A percentile compares a stretch with the other conserved stretches of the same genome.
Evolutionary conservation across 2,888 invertebrate species (phyloP).

Genomic region (Aleiodes alternator): DNA sequence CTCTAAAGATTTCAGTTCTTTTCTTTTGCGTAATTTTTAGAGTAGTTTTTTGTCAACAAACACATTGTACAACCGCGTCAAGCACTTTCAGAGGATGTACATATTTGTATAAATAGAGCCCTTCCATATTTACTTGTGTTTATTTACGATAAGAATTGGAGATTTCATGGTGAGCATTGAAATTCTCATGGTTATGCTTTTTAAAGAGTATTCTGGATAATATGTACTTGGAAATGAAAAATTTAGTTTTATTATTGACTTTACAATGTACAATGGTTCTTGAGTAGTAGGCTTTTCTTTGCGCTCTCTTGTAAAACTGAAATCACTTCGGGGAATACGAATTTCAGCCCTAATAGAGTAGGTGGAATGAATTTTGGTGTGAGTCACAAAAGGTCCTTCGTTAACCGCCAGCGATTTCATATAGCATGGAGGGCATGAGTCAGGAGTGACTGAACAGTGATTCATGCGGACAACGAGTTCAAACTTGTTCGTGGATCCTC

Average conservation of each 20-base stretch:
- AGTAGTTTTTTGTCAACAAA: background rate
- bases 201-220: background rate
- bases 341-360: slow-evolving; percentile 49
- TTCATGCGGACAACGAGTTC: slow-evolving; percentile 58
- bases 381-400: slow-evolving; percentile 61
- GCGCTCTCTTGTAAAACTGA: background rate
- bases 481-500: slow-evolving; percentile 42
- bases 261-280: background rate
- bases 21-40: slow-evolving; percentile 3
- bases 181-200: slow-evolving; percentile 30
- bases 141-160: slow-evolving; percentile 44
- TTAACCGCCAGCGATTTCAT: slow-evolving; percentile 53
- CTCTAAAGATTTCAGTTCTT: background rate
- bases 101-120: slow-evolving; percentile 31
- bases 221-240: too few species aligned
- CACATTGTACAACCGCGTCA: slow-evolving; percentile 15
- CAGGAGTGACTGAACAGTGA: slow-evolving; percentile 55
- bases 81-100: background rate
- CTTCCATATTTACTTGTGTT: slow-evolving; percentile 38
- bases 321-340: background rate
- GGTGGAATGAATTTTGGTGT: slow-evolving; percentile 43
- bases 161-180: slow-evolving; percentile 39
- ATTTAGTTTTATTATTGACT: too few species aligned
- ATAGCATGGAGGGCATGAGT: background rate
- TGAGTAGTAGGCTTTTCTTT: background rate